Percentiles rank a stretch among this genome's conserved stretches.
Evolutionary conservation across 2,797 vertebrate species (phyloP).

Genomic region (Myioborus melanocephalus): DNA sequence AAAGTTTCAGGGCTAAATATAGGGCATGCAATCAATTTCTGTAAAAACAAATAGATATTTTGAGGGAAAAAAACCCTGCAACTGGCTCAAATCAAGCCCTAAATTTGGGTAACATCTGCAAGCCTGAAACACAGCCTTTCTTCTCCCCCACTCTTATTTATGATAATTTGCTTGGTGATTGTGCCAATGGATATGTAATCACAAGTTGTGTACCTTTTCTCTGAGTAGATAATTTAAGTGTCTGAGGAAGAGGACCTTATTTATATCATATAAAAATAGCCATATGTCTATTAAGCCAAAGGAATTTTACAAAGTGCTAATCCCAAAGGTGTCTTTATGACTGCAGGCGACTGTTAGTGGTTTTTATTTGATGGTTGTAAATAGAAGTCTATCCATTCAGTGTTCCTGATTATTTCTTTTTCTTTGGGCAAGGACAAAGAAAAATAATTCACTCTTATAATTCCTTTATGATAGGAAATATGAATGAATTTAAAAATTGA

Average conservation of each 20-base stretch:
- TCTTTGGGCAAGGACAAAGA: neutral
- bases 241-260: neutral
- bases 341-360: neutral
- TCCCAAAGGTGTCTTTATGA: neutral
- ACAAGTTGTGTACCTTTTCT: neutral
- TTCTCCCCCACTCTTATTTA: neutral
- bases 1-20: neutral
- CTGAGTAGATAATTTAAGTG: neutral
- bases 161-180: neutral
- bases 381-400: neutral
- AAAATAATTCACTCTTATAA: neutral
- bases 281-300: neutral
- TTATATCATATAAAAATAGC: neutral
- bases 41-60: neutral
- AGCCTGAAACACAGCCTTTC: neutral
- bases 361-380: neutral
- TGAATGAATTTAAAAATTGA: neutral
- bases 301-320: neutral
- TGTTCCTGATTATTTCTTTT: neutral
- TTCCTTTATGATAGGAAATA: neutral
- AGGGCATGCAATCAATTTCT: neutral
- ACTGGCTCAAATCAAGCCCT: neutral
- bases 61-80: neutral
- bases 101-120: neutral
- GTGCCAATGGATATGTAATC: neutral